phyloP scores from a whole-genome alignment of 2,888 invertebrate species.

The Hypselothyrea guttata region DNA sequence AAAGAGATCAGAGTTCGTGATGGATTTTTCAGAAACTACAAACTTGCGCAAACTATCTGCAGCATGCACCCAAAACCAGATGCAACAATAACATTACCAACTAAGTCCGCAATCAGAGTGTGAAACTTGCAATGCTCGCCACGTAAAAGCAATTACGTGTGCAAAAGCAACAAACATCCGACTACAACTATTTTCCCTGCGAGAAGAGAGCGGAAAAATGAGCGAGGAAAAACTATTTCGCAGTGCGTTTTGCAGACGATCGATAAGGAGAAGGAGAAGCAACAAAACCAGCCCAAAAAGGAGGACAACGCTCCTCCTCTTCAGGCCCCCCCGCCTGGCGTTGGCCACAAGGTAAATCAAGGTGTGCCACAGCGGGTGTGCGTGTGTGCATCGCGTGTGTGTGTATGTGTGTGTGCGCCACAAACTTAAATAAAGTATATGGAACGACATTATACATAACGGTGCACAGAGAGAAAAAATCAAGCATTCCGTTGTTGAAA shows the following conservation, averaged over 20 bases:
- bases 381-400: constrained; percentile 26
- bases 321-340: constrained; percentile 8
- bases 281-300: constrained; percentile 14
- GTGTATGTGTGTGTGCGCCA: constrained; percentile 24
- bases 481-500: too few species aligned
- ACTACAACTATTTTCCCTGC: constrained; percentile 10
- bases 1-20: background rate
- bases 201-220: background rate
- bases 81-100: constrained; percentile 6
- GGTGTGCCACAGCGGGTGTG: constrained; percentile 61
- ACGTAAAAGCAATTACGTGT: constrained; percentile 59
- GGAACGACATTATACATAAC: constrained; percentile 21
- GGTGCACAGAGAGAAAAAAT: constrained; percentile 12
- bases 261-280: constrained; percentile 51
- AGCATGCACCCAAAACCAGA: too few species aligned
- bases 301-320: constrained; percentile 29
- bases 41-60: background rate
- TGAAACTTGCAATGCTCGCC: constrained; percentile 34
- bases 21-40: background rate
- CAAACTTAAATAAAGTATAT: constrained; percentile 34
- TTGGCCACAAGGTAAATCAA: constrained; percentile 57
- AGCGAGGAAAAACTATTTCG: constrained; percentile 18
- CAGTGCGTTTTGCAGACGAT: constrained; percentile 41
- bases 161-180: constrained; percentile 16
- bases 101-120: constrained; percentile 31